Conservation (phyloP, 2,888 invertebrate genomes). For the Ceriagrion tenellum region DNA sequence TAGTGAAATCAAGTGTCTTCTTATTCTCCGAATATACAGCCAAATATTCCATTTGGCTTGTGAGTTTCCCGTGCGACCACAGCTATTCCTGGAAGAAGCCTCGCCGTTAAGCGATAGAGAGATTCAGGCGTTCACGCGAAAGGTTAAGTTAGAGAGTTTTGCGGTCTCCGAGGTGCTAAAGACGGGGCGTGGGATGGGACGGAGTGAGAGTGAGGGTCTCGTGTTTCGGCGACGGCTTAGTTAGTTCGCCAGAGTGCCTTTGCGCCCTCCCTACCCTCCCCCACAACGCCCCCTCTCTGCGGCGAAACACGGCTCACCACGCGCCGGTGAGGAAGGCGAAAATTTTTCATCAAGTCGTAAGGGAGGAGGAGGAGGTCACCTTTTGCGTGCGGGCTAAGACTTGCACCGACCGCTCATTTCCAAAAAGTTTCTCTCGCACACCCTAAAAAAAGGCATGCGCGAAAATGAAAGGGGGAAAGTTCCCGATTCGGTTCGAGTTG, state of each 20-base stretch:
- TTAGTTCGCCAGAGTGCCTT: background rate
- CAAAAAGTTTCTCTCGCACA: background rate
- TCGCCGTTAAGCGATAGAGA: background rate
- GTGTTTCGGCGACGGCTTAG: background rate
- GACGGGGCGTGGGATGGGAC: background rate
- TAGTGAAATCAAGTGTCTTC: no score
- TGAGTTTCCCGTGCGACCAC: background rate
- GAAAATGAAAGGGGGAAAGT: background rate
- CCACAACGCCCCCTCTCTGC: background rate
- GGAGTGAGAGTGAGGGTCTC: background rate
- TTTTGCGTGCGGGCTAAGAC: no score
- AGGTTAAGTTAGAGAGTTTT: background rate
- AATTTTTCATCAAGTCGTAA: background rate
- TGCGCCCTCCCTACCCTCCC: background rate
- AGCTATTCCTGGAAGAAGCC: background rate
- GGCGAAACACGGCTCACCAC: background rate
- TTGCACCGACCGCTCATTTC: background rate
- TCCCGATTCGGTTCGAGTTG: background rate
- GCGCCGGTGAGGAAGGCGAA: background rate
- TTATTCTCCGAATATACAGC: background rate
- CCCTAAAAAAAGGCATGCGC: background rate
- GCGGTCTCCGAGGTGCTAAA: conserved; percentile 4
- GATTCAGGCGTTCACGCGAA: background rate
- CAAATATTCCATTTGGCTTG: background rate
- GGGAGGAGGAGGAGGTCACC: background rate